phyloP scores from a whole-genome alignment of 2,888 invertebrate species.

The Synanthedon formicaeformis region DNA sequence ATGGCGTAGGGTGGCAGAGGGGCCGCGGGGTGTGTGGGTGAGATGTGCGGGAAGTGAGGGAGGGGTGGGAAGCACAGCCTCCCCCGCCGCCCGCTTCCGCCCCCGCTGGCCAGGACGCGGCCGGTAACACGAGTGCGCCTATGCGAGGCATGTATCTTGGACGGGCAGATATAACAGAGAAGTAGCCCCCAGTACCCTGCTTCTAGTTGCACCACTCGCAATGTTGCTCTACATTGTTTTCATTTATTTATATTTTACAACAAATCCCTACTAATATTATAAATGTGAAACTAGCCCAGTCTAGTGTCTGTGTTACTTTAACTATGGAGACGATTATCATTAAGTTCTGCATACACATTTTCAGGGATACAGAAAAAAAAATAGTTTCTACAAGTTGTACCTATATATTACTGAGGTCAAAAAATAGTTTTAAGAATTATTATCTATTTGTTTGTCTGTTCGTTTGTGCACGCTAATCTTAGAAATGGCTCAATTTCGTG shows the following conservation, averaged over 20 bases:
- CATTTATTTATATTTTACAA: background rate
- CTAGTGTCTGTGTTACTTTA: no score
- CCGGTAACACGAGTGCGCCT: constrained; percentile 70
- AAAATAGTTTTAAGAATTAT: no score
- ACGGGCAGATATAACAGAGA: constrained; percentile 70
- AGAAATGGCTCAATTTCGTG: no score
- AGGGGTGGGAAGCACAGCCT: constrained; percentile 7
- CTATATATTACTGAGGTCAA: no score
- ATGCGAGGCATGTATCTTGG: constrained; percentile 72
- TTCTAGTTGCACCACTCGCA: constrained; percentile 26
- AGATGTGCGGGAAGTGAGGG: constrained; percentile 16
- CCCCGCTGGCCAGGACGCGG: constrained; percentile 54
- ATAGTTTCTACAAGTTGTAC: no score
- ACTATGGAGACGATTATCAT: no score
- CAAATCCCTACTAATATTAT: background rate
- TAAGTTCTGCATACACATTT: no score
- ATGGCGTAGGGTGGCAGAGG: constrained; percentile 27
- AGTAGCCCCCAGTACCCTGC: constrained; percentile 67
- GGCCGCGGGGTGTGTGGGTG: constrained; percentile 22
- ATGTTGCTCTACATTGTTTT: constrained; percentile 37
- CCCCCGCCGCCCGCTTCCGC: constrained; percentile 15
- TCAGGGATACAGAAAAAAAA: no score
- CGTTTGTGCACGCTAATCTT: no score
- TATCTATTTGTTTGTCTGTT: no score
- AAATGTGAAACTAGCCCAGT: no score